Conservation (phyloP, 2,797 vertebrate genomes). For the Euphonia xanthogaster region DNA sequence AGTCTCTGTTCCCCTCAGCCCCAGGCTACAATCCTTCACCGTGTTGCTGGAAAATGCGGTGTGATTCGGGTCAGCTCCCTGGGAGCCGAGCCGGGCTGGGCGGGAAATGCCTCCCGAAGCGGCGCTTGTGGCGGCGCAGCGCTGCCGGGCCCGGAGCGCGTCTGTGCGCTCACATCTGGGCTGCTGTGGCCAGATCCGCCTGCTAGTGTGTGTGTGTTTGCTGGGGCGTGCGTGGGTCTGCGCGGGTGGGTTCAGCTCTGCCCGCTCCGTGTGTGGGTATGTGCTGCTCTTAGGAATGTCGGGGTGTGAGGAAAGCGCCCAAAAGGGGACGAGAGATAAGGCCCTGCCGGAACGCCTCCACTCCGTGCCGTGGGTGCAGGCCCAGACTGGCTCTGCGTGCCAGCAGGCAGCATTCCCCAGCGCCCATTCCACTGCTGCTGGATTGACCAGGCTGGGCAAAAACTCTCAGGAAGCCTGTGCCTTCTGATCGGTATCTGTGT, state of each 20-base stretch:
- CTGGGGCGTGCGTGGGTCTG: neutral
- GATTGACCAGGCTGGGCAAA: neutral
- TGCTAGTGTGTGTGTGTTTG: neutral
- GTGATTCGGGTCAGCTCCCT: neutral
- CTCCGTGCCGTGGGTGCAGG: neutral
- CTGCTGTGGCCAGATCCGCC: neutral
- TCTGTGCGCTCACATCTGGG: neutral
- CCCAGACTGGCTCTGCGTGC: neutral
- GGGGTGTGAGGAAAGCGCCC: neutral
- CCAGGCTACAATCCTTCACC: neutral
- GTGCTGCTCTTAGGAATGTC: neutral
- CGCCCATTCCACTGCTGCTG: neutral
- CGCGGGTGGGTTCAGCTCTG: neutral
- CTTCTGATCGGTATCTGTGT: neutral
- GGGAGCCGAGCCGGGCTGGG: neutral
- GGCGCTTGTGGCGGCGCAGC: neutral
- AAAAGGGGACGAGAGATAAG: constrained; percentile 30
- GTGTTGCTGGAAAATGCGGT: neutral
- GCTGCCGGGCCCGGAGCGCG: neutral
- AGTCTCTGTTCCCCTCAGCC: neutral
- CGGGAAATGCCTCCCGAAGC: neutral
- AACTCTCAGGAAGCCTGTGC: neutral
- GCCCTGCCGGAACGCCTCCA: neutral
- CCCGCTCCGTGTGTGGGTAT: neutral
- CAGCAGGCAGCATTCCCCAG: neutral